Percentiles rank a stretch among this genome's conserved stretches.
Evolutionary conservation across 2,888 invertebrate species (phyloP).

Genomic region (Lochmaea crataegi): DNA sequence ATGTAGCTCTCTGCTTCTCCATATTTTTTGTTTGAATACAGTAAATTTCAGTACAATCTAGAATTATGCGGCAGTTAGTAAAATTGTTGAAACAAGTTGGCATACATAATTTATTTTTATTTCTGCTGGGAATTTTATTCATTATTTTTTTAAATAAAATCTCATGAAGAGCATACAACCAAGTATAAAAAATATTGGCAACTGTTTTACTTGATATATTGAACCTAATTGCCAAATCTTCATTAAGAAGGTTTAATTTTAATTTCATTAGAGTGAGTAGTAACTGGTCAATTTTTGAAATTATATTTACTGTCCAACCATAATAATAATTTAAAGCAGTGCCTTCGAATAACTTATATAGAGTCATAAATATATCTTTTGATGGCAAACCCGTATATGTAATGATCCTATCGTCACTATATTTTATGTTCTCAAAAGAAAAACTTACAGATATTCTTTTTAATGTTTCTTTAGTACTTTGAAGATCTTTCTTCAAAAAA

Average conservation of each 20-base stretch:
- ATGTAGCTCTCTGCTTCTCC: constrained; percentile 30
- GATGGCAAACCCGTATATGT: constrained; percentile 8
- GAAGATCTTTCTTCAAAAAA: too few species aligned
- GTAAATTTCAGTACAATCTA: constrained; percentile 22
- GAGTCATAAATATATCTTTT: neutral
- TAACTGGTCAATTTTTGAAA: constrained; percentile 7
- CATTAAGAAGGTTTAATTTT: constrained; percentile 39
- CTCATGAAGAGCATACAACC: constrained; percentile 11
- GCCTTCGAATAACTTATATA: neutral
- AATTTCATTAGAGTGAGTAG: constrained; percentile 10
- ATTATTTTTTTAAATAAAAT: constrained; percentile 8
- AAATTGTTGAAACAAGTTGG: constrained; percentile 15
- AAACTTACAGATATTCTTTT: too few species aligned
- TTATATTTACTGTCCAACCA: neutral
- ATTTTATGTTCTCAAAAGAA: too few species aligned
- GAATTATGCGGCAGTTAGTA: constrained; percentile 26
- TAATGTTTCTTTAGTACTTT: too few species aligned
- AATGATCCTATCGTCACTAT: too few species aligned
- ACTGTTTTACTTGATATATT: constrained; percentile 18
- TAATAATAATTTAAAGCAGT: neutral
- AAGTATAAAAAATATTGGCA: constrained; percentile 15
- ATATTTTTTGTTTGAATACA: constrained; percentile 5
- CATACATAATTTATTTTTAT: constrained; percentile 22
- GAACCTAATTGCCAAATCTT: constrained; percentile 44
- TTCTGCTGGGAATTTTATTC: constrained; percentile 7